phyloP scores from a whole-genome alignment of 1,140 invertebrate genomes.

The Tetramorium simillimum region DNA sequence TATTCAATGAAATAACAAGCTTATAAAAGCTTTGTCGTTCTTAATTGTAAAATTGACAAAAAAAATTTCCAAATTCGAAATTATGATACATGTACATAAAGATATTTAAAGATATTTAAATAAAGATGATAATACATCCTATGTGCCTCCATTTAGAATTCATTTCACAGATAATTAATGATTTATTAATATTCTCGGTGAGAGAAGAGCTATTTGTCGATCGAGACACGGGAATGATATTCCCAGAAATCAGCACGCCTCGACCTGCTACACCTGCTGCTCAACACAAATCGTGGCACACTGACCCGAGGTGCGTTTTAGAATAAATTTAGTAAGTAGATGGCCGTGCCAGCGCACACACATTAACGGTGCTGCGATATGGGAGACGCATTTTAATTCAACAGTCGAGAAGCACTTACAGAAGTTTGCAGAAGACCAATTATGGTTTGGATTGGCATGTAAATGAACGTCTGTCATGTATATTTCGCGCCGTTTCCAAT shows the following conservation, averaged over 20 bases:
- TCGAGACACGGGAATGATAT: neutral
- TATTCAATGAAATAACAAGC: neutral
- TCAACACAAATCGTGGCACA: constrained; percentile 75
- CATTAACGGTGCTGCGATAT: constrained; percentile 70
- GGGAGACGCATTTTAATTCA: constrained; percentile 71
- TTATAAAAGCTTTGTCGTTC: neutral
- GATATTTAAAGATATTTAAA: constrained; percentile 1
- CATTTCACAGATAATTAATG: neutral
- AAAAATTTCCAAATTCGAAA: neutral
- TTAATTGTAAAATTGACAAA: neutral
- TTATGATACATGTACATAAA: neutral
- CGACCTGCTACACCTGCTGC: constrained; percentile 32
- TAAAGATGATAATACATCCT: neutral
- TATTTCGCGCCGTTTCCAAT: neutral
- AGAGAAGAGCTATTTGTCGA: neutral
- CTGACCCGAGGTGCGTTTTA: constrained; percentile 74
- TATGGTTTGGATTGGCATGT: constrained; percentile 29
- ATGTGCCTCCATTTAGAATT: neutral
- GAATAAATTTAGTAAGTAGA: constrained; percentile 72
- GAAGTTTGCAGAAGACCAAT: constrained; percentile 1
- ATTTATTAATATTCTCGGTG: neutral
- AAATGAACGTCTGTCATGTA: neutral
- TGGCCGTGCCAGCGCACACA: neutral
- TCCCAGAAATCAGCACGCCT: constrained; percentile 15
- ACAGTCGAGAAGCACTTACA: constrained; percentile 20